A percentile compares a stretch with the other conserved stretches of the same genome.
These are phyloP conservation scores for Bombus impatiens DNA, from an alignment of 1,140 invertebrate species.

Conservation along the genomic window DNA sequence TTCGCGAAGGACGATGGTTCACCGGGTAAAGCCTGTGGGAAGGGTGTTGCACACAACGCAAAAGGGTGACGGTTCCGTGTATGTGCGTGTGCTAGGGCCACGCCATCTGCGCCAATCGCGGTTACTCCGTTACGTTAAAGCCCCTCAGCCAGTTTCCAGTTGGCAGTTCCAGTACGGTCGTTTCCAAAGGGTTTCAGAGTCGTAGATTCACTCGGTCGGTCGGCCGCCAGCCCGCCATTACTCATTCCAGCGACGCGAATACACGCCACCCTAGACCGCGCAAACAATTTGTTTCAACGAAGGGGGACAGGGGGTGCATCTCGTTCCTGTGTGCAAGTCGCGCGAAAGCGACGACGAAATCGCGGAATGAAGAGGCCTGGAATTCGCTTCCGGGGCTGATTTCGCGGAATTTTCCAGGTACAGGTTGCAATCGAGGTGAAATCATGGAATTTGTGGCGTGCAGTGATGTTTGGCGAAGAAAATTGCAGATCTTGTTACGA, in stretches of 20 bases:
- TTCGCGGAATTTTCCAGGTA: neutral
- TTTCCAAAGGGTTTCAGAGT: slow-evolving; percentile 69
- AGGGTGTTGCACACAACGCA: slow-evolving; percentile 10
- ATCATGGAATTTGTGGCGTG: no score
- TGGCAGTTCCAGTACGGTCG: slow-evolving; percentile 69
- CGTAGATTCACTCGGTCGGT: slow-evolving; percentile 69
- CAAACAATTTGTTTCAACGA: slow-evolving; percentile 69
- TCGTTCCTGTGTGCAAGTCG: slow-evolving; percentile 54
- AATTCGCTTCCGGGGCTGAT: neutral
- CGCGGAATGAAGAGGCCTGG: slow-evolving; percentile 48
- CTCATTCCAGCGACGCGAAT: slow-evolving; percentile 71
- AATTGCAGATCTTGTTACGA: neutral
- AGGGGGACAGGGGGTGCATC: slow-evolving; percentile 38
- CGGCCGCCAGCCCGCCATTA: slow-evolving; percentile 71
- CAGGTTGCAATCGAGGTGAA: no score
- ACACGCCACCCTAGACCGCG: slow-evolving; percentile 62
- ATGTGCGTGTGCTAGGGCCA: slow-evolving; percentile 44
- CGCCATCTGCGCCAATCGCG: slow-evolving; percentile 76
- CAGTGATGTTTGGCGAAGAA: neutral
- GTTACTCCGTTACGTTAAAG: slow-evolving; percentile 68
- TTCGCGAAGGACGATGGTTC: slow-evolving; percentile 42
- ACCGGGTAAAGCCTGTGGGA: neutral
- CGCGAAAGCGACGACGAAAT: slow-evolving; percentile 66
- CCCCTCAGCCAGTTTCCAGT: slow-evolving; percentile 73
- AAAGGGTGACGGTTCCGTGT: neutral